Percentiles rank a stretch among this genome's conserved stretches.
phyloP scores from a whole-genome alignment of 2,113 vertebrate genomes.

The Struthidea cinerea region DNA sequence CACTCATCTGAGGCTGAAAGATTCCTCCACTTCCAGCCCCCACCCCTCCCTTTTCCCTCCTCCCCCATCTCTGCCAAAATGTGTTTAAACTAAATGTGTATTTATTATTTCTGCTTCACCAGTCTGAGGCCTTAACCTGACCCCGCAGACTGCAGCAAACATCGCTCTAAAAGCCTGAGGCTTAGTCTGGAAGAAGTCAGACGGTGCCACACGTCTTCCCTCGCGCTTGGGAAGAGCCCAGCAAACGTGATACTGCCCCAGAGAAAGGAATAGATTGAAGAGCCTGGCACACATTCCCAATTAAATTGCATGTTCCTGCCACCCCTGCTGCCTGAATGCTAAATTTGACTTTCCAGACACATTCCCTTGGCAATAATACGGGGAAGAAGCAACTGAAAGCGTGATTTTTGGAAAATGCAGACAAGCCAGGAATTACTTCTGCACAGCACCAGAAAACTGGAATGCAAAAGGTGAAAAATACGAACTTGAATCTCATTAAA shows the following conservation, averaged over 20 bases:
- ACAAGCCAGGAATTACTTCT: not conserved
- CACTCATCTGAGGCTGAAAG: not conserved
- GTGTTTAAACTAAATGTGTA: accelerated
- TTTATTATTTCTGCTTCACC: not conserved
- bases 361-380: not conserved
- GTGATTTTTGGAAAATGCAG: not conserved
- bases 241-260: accelerated
- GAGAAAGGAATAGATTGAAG: not conserved
- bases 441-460: not conserved
- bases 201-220: not conserved
- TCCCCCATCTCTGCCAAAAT: not conserved
- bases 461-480: not conserved
- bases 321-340: not conserved
- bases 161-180: not conserved
- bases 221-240: not conserved
- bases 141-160: not conserved
- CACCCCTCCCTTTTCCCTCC: not conserved
- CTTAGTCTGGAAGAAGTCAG: not conserved
- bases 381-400: not conserved
- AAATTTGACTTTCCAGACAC: not conserved
- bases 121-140: not conserved
- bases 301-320: not conserved
- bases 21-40: not conserved
- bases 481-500: not conserved
- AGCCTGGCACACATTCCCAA: not conserved